These are phyloP conservation scores for Rhagophthalmus giganteus DNA, from an alignment of 2,888 invertebrate species.

Conservation along the genomic window DNA sequence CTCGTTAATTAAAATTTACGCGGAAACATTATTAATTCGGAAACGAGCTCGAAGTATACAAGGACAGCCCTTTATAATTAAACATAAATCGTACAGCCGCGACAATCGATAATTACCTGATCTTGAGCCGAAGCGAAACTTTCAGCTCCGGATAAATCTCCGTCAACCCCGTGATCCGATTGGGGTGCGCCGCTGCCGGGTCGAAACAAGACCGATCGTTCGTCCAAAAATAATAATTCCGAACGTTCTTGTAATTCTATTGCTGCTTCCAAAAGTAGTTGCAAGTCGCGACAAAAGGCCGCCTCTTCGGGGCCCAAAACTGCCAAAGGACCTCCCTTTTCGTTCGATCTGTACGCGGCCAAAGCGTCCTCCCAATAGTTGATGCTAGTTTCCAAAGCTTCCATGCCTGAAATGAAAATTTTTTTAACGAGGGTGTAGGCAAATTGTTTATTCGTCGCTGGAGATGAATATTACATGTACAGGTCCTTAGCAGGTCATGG, in stretches of 20 bases:
- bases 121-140: slow-evolving; percentile 97
- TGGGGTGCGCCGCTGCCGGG: slow-evolving; percentile 69
- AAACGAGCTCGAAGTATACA: too few species aligned
- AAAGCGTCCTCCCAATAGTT: slow-evolving; percentile 96
- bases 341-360: slow-evolving; percentile 71
- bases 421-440: too few species aligned
- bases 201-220: slow-evolving; percentile 84
- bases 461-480: too few species aligned
- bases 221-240: slow-evolving; percentile 84
- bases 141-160: slow-evolving; percentile 86
- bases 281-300: slow-evolving; percentile 80
- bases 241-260: slow-evolving; percentile 84
- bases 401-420: slow-evolving; percentile 74
- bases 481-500: too few species aligned
- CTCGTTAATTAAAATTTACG: too few species aligned
- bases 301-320: slow-evolving; percentile 83
- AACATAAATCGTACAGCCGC: too few species aligned
- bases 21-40: too few species aligned
- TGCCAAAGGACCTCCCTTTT: slow-evolving; percentile 62
- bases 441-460: too few species aligned
- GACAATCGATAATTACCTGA: slow-evolving; percentile 66
- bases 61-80: too few species aligned
- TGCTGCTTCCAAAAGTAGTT: slow-evolving; percentile 78
- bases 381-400: slow-evolving; percentile 88
- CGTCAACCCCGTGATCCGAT: slow-evolving; percentile 52